A percentile compares a stretch with the other conserved stretches of the same genome.
phyloP scores from a whole-genome alignment of 2,888 invertebrate species.

The Lypha dubia region DNA sequence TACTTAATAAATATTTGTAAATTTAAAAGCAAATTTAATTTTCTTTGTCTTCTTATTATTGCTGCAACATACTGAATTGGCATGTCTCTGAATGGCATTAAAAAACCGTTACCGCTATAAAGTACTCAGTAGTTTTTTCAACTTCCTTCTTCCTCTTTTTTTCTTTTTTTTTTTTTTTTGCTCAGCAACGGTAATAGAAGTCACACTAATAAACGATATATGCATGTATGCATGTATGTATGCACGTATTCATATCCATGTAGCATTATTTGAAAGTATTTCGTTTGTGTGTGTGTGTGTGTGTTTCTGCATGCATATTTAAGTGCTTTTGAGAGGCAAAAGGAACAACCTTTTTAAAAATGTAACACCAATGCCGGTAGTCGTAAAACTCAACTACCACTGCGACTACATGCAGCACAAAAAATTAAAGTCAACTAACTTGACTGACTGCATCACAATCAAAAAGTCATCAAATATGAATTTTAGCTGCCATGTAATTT shows the following conservation, averaged over 20 bases:
- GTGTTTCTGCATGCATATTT: background rate
- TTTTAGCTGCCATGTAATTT: slow-evolving; percentile 73
- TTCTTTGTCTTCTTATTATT: no score
- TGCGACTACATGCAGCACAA: background rate
- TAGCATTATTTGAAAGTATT: background rate
- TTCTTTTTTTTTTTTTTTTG: slow-evolving; percentile 1
- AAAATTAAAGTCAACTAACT: slow-evolving; percentile 26
- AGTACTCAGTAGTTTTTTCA: background rate
- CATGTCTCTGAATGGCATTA: no score
- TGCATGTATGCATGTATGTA: no score
- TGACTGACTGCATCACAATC: slow-evolving; percentile 70
- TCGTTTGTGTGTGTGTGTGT: slow-evolving; percentile 47
- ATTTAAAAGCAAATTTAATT: no score
- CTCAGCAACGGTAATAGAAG: no score
- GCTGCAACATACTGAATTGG: no score
- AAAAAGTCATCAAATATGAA: slow-evolving; percentile 75
- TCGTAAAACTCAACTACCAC: slow-evolving; percentile 46
- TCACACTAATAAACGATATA: no score
- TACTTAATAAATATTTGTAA: no score
- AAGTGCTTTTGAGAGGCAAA: background rate
- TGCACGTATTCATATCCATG: no score
- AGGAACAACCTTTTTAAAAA: slow-evolving; percentile 30
- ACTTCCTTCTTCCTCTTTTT: slow-evolving; percentile 38
- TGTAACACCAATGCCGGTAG: slow-evolving; percentile 46
- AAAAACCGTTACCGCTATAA: no score